Evolutionary conservation across 2,888 invertebrate genomes (phyloP).

Genomic region (Scaptomyza polygonia): DNA sequence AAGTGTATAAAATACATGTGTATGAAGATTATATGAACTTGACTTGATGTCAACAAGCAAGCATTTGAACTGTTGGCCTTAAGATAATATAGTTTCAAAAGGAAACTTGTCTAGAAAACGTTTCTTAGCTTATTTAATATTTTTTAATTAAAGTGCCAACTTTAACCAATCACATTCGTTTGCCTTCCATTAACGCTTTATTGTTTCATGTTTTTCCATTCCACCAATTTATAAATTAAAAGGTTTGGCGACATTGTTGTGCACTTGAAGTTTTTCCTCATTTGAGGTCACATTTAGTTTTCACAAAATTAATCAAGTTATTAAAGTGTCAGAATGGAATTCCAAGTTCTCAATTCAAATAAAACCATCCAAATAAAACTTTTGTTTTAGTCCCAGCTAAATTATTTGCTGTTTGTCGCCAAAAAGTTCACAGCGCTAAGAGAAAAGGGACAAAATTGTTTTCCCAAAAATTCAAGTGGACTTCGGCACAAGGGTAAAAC

Average conservation of each 20-base stretch:
- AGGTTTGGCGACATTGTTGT: background rate
- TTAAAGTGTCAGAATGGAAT: constrained; percentile 40
- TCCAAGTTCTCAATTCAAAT: constrained; percentile 17
- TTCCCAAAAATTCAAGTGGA: constrained; percentile 38
- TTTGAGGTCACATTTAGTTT: background rate
- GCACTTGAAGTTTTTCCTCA: background rate
- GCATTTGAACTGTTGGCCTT: constrained; percentile 3
- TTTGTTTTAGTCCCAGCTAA: constrained; percentile 32
- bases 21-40: constrained; percentile 4
- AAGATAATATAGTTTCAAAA: background rate
- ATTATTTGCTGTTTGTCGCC: constrained; percentile 30
- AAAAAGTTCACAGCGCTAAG: constrained; percentile 4
- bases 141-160: background rate
- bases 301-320: constrained; percentile 31
- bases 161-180: too few species aligned
- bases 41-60: constrained; percentile 21
- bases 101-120: background rate
- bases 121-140: background rate
- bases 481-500: constrained; percentile 48
- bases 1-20: constrained; percentile 35
- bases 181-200: too few species aligned
- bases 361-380: constrained; percentile 17
- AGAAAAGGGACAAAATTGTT: constrained; percentile 50
- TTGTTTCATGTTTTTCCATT: background rate
- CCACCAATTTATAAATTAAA: too few species aligned